Base-by-base conservation (phyloP, 37 sponge, comb jelly and placozoan genomes). In the Chondrilla cf. caribensis region DNA sequence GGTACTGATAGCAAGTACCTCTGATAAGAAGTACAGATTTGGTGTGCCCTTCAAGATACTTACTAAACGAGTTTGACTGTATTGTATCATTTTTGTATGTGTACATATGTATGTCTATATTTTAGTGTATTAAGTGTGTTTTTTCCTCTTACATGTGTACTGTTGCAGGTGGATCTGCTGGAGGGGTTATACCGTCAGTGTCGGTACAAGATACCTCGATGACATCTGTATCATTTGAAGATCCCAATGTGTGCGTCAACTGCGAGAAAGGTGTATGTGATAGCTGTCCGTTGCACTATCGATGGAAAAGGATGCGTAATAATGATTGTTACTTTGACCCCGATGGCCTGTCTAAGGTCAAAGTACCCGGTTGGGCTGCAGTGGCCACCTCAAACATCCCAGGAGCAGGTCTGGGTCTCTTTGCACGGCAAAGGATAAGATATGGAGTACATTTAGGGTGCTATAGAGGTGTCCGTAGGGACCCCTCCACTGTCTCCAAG, bases 251-350 rank as follows among this genome's bases (percentile, higher is more conserved):
- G 19, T 73, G 76, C 41, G 25, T 37, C 40, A 43, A 73, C 25
- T 73, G 76, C 24, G 76, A 73, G 43, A 73, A 73, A 41, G 76
- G 76, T 2, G 41, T 38, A 1, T 73, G 76, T 40, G 76, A 73
- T 25, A 73, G 44, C 43, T 73, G 76, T 40, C 76, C 76, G 7
- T 25, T 73, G 17, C 76, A 73, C 44, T 43, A 22, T n/a, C 38
- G 1, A 11, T 73, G 76, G 76, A 42, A 39, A 25, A 39, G 22
- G 22, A 73, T 42, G 21, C 2, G 25, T 19, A 9, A 22, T 3
- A 73, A 22, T 21, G 0, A 0, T 9, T n/a, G n/a, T n/a, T 19
- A 6, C 18, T 2, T 22, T 4, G 40, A 36, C 29, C 21, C 36
- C 24, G 43, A 73, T 25, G 0, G 40, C 43, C 43, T 37, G n/a